These are phyloP conservation scores for Chrysodeixis includens DNA, from an alignment of 2,888 invertebrate species.

Conservation along the genomic window DNA sequence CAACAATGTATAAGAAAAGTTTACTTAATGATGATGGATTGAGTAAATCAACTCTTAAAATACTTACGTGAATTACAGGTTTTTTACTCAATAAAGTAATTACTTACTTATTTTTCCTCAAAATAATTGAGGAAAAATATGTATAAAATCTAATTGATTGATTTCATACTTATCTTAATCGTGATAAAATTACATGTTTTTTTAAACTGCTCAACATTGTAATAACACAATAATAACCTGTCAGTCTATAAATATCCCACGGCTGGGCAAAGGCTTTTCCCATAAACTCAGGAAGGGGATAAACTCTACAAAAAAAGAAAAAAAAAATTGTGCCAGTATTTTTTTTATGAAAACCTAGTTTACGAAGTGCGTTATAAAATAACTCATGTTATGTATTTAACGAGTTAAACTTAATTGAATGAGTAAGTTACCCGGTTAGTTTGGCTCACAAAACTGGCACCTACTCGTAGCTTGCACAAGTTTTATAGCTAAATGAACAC, in stretches of 20 bases:
- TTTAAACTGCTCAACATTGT: no score
- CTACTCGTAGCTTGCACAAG: conserved; percentile 4
- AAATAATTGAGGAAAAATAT: background rate
- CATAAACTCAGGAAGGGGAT: no score
- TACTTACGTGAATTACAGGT: background rate
- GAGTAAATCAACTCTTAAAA: background rate
- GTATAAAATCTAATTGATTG: background rate
- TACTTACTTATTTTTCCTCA: no score
- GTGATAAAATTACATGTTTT: no score
- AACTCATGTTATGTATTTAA: background rate
- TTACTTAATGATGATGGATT: conserved; percentile 4
- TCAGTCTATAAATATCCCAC: no score
- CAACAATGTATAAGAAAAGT: background rate
- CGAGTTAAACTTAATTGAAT: background rate
- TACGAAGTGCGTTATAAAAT: background rate
- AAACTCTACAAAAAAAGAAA: background rate
- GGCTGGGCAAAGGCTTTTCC: no score
- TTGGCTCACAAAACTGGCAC: conserved; percentile 3
- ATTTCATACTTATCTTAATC: background rate
- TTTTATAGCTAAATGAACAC: conserved; percentile 4
- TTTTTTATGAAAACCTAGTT: no score
- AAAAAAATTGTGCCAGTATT: no score
- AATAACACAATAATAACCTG: no score
- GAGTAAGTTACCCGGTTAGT: background rate
- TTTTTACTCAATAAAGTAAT: background rate